phyloP scores from a whole-genome alignment of 53 echinoderm and acorn worm species.

The Crossaster papposus region DNA sequence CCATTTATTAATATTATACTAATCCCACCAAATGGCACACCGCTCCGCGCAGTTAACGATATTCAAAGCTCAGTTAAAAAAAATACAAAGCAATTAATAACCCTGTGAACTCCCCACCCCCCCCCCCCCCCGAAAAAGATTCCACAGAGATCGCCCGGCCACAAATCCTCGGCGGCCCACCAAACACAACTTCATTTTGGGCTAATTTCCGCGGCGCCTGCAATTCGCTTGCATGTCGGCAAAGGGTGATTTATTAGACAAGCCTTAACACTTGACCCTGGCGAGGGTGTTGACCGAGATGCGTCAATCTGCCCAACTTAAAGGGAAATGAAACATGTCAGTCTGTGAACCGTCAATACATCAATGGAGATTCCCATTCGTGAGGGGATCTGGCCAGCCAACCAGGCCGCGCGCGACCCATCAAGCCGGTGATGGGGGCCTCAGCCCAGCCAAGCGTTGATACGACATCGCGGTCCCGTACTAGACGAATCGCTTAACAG shows the following conservation, averaged over 20 bases:
- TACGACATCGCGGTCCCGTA: constrained; percentile 9
- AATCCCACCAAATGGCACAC: constrained; percentile 29
- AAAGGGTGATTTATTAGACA: constrained; percentile 72
- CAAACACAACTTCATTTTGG: constrained; percentile 63
- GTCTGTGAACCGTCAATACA: constrained; percentile 77
- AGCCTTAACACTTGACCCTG: constrained; percentile 88
- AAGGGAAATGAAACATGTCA: constrained; percentile 94
- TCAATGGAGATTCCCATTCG: constrained; percentile 63
- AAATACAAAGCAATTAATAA: constrained; percentile 20
- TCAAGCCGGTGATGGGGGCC: constrained; percentile 41
- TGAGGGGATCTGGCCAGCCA: constrained; percentile 62
- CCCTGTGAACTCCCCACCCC: constrained; percentile 29
- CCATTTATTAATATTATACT: constrained; percentile 28
- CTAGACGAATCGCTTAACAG: constrained; percentile 25
- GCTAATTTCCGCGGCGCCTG: constrained; percentile 71
- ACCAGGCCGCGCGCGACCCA: constrained; percentile 60
- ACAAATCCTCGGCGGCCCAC: constrained; percentile 56
- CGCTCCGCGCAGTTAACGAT: constrained; percentile 42
- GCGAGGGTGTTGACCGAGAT: constrained; percentile 97
- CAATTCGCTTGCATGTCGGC: constrained; percentile 55
- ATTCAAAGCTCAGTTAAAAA: constrained; percentile 39
- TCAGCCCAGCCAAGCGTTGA: constrained; percentile 21
- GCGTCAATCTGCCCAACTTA: constrained; percentile 83
- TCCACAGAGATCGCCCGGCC: constrained; percentile 33
- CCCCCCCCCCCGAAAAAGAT: not conserved